Conservation (phyloP, 2,113 vertebrate species). For the Pangasianodon gigas region DNA sequence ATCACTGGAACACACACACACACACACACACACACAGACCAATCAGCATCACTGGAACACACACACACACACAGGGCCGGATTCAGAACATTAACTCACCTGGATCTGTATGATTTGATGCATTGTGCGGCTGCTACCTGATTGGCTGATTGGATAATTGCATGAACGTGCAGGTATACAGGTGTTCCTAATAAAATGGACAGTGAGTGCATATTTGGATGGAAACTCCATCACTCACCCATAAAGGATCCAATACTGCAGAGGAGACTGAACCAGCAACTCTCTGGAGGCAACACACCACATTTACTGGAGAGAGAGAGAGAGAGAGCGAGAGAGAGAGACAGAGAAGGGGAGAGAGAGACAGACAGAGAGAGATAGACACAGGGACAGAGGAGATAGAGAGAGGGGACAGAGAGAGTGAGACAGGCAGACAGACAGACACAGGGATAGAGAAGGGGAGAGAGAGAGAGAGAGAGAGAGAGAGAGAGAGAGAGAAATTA, state of each 20-base stretch:
- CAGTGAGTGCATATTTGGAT: not conserved
- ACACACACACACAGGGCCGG: not conserved
- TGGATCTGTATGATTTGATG: not conserved
- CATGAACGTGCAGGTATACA: not conserved
- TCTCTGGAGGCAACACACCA: conserved; percentile 83
- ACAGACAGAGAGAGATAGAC: not conserved
- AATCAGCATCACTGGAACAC: not conserved
- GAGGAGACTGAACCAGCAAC: conserved; percentile 88
- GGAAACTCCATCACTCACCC: conserved; percentile 69
- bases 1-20: conserved; percentile 69
- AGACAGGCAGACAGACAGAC: too few species aligned
- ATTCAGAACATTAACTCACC: not conserved
- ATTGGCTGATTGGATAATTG: not conserved
- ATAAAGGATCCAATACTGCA: conserved; percentile 85
- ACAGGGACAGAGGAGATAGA: too few species aligned
- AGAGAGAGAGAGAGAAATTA: not conserved
- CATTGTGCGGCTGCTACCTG: not conserved
- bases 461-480: conserved; percentile 20
- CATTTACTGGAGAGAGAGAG: conserved; percentile 75
- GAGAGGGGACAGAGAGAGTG: not conserved
- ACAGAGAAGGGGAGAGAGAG: conserved; percentile 12
- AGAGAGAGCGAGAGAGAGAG: conserved; percentile 18
- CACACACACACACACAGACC: not conserved
- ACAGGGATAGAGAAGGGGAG: too few species aligned
- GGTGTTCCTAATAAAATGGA: conserved; percentile 11